A percentile compares a stretch with the other conserved stretches of the same genome.
Evolutionary conservation across 2,113 vertebrate genomes (phyloP).

Genomic region (Ranitomeya imitator): DNA sequence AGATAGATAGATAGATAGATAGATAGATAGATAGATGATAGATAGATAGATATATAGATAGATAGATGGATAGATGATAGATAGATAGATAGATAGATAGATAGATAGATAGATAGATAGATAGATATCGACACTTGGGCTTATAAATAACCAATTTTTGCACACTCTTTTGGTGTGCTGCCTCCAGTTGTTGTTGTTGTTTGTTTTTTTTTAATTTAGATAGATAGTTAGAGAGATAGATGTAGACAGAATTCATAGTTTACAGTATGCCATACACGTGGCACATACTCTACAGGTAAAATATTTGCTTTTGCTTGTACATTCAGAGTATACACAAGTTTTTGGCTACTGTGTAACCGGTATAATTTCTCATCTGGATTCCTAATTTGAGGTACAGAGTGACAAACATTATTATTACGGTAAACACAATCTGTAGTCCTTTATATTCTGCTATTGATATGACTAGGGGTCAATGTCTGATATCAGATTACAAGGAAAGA

Average conservation of each 20-base stretch:
- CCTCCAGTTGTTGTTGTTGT: too few species aligned
- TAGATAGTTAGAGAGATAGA: background rate
- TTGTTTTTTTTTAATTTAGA: background rate
- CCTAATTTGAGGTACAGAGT: background rate
- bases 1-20: background rate
- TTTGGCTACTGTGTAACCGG: background rate
- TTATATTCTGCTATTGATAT: constrained; percentile 65
- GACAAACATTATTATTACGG: constrained; percentile 60
- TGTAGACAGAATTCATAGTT: background rate
- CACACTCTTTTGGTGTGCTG: too few species aligned
- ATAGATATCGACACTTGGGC: background rate
- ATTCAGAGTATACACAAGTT: background rate
- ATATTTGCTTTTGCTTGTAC: too few species aligned
- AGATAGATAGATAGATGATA: background rate
- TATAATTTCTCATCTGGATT: background rate
- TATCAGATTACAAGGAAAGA: constrained; percentile 58
- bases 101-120: background rate
- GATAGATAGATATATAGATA: background rate
- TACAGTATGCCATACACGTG: background rate
- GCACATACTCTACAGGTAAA: background rate
- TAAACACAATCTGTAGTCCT: constrained; percentile 67
- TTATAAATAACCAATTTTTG: too few species aligned
- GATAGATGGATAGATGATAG: background rate
- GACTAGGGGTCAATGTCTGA: constrained; percentile 67
- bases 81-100: background rate